phyloP scores from a whole-genome alignment of 2,113 vertebrate genomes.

The Callorhinus ursinus region DNA sequence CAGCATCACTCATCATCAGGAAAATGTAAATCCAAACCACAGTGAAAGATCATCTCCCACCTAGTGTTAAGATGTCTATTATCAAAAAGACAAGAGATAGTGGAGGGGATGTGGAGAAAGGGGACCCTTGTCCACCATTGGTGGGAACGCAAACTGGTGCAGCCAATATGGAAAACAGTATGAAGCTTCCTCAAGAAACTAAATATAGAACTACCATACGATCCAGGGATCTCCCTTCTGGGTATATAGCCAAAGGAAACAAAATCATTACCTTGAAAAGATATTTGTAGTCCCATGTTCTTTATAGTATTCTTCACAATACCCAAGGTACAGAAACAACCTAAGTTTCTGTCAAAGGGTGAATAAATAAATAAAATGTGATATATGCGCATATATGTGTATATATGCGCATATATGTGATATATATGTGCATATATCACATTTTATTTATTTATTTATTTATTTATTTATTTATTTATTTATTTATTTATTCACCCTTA shows the following conservation, averaged over 20 bases:
- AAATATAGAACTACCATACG: neutral
- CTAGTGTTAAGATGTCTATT: neutral
- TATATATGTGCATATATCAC: neutral
- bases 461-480: neutral
- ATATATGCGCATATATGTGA: neutral
- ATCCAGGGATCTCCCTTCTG: neutral
- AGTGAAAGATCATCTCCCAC: neutral
- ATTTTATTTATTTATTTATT: neutral
- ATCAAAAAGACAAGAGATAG: neutral
- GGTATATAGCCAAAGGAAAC: neutral
- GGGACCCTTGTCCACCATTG: neutral
- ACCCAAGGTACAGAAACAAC: neutral
- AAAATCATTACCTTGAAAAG: neutral
- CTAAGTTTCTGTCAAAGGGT: neutral
- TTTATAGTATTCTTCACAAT: neutral
- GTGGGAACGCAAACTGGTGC: neutral
- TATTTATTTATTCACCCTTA: neutral
- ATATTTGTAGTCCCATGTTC: neutral
- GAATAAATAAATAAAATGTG: neutral
- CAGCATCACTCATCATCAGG: neutral
- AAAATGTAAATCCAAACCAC: neutral
- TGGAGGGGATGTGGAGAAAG: neutral
- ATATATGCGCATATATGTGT: neutral
- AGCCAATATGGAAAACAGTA: neutral
- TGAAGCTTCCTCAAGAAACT: neutral